Percentiles rank a stretch among this genome's conserved stretches.
phyloP scores from a whole-genome alignment of 2,888 invertebrate genomes.

The Leucoma salicis region DNA sequence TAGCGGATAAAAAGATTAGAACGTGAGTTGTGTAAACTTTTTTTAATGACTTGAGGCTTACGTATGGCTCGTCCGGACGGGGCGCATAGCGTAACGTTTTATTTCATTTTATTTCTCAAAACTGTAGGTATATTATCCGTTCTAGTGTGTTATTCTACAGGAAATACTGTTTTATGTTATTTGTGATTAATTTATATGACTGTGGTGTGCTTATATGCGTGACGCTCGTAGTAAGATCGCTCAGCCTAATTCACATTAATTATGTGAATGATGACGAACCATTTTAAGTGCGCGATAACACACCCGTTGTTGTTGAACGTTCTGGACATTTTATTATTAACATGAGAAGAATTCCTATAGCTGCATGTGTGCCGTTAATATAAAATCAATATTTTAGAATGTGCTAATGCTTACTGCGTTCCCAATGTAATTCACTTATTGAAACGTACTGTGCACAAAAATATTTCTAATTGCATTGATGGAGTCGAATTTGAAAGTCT shows the following conservation, averaged over 20 bases:
- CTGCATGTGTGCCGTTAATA: conserved; percentile 44
- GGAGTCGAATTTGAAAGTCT: not conserved
- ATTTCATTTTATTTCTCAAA: conserved; percentile 35
- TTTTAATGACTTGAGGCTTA: conserved; percentile 68
- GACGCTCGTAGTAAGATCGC: conserved; percentile 54
- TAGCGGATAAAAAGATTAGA: conserved; percentile 35
- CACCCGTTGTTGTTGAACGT: conserved; percentile 48
- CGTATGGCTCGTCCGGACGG: conserved; percentile 62
- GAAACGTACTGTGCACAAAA: conserved; percentile 1
- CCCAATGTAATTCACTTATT: conserved; percentile 6
- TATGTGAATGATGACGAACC: conserved; percentile 77
- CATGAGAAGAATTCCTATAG: conserved; percentile 32
- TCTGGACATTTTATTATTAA: conserved; percentile 33
- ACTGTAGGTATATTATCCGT: conserved; percentile 33
- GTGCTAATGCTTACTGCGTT: conserved; percentile 22
- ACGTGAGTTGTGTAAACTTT: conserved; percentile 73
- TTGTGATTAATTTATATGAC: conserved; percentile 31
- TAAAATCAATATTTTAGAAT: conserved; percentile 65
- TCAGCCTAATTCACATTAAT: conserved; percentile 71
- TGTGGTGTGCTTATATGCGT: conserved; percentile 46
- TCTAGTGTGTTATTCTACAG: conserved; percentile 21
- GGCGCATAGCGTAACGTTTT: conserved; percentile 52
- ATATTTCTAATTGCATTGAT: not conserved
- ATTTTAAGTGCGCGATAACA: conserved; percentile 75
- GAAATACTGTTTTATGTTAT: conserved; percentile 21